Evolutionary conservation across 2,113 vertebrate genomes (phyloP), one percentile per base, ranked within the genome.

Genomic region (Herpailurus yagouaroundi): DNA sequence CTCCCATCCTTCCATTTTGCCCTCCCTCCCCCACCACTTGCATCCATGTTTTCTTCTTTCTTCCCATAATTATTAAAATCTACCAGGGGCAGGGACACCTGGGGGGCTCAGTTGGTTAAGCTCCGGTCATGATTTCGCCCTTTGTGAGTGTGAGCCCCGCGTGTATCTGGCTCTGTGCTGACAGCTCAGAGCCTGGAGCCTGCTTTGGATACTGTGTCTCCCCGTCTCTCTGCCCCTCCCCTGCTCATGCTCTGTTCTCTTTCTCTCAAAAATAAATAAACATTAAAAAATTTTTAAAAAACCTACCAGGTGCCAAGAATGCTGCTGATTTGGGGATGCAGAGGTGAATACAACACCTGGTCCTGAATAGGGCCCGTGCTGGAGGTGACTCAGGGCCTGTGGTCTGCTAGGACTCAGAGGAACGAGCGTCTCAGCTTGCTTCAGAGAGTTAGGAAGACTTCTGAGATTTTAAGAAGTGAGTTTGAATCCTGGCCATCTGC

Each of bases 1-100:
- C 64, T 48, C 33, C 3, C 1, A 19, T 36, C 12, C 31, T n/a
- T 38, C 31, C n/a, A 0, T 31, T 19, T 18, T 10, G 12, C 8
- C 11, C 2, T 60, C 29, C 71, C 19, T 71, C 23, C 50, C 7
- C 52, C 31, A 38, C n/a, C 6, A 80, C 27, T 66, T 27, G 18
- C 3, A 68, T 36, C 55, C 4, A 0, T 94, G 15, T 73, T 82
- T 84, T 29, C 29, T 76, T 64, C 55, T 55, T 79, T 69, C 48
- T 69, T 82, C 10, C 7, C 15, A 16, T 50, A 45, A 25, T 13
- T 57, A 64, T 63, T 50, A 29, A 38, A 55, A 23, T 41, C 9
- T 52, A 3, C 18, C 57, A 60, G 21, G 7, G 21, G 21, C 57
- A 60, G 21, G 7, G 21, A 21, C 18, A 21, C 21, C 57, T 60